A percentile compares a stretch with the other conserved stretches of the same genome.
phyloP scores from a whole-genome alignment of 35 echinoderm and acorn worm genomes.

The Anneissia japonica region DNA sequence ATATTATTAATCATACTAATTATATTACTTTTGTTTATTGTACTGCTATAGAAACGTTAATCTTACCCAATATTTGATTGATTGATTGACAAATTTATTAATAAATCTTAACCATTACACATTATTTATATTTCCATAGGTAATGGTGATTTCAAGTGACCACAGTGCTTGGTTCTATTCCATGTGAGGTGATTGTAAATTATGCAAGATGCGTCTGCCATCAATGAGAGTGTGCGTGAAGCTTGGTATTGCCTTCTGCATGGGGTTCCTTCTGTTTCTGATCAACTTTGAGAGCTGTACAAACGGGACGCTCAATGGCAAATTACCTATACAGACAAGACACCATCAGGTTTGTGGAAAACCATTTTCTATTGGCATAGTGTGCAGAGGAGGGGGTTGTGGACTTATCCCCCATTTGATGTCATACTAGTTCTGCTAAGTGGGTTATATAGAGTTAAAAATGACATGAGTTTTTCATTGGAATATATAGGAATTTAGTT shows the following conservation, averaged over 20 bases:
- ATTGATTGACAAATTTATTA: too few relatives aligned
- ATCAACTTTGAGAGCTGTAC: slow-evolving; percentile 80
- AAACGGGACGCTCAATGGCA: slow-evolving; percentile 31
- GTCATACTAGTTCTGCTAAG: too few relatives aligned
- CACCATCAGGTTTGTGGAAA: slow-evolving; percentile 22
- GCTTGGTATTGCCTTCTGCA: slow-evolving; percentile 63
- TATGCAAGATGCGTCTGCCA: slow-evolving; percentile 39
- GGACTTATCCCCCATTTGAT: background rate
- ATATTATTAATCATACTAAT: too few relatives aligned
- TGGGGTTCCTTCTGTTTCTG: slow-evolving; percentile 64
- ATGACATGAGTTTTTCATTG: too few relatives aligned
- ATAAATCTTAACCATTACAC: too few relatives aligned
- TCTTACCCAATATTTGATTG: too few relatives aligned
- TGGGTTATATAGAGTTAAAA: too few relatives aligned
- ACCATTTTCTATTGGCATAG: background rate
- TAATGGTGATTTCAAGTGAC: background rate
- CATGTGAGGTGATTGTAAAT: background rate
- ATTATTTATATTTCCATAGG: background rate
- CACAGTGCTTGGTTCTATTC: background rate
- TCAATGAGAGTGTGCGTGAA: slow-evolving; percentile 66
- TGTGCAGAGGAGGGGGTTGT: slow-evolving; percentile 1
- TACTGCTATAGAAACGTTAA: too few relatives aligned
- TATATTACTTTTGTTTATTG: too few relatives aligned
- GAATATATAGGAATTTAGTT: too few relatives aligned
- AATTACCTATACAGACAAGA: slow-evolving; percentile 24